Evolutionary conservation across 1,140 invertebrate species (phyloP).

Genomic region (Brachionus koreanus): DNA sequence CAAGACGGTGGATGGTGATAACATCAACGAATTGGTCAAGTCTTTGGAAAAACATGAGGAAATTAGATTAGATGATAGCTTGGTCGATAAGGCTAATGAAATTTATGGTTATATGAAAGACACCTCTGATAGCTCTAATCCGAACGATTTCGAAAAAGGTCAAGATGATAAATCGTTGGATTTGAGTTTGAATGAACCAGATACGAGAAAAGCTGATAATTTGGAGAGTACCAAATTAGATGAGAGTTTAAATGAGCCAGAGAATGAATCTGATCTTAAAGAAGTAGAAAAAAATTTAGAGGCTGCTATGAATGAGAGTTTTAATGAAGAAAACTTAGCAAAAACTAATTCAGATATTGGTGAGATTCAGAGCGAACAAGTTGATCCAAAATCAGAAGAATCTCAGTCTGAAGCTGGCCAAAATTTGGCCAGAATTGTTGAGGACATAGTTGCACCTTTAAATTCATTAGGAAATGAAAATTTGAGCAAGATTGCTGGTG

Average conservation of each 20-base stretch:
- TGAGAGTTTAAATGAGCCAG: background rate
- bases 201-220: slow-evolving; percentile 12
- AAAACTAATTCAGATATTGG: background rate
- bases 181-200: background rate
- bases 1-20: background rate
- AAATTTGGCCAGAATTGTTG: background rate
- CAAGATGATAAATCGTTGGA: background rate
- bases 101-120: background rate
- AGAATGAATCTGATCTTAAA: slow-evolving; percentile 11
- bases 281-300: slow-evolving; percentile 11
- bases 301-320: background rate
- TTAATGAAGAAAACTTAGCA: background rate
- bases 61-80: slow-evolving; percentile 5
- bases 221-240: background rate
- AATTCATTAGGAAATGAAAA: background rate
- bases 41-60: background rate
- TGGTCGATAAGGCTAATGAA: background rate
- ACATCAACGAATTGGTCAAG: background rate
- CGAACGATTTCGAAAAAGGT: background rate
- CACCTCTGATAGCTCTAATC: background rate
- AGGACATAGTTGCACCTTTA: background rate
- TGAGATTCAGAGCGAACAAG: background rate
- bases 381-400: background rate
- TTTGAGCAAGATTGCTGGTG: background rate
- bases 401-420: background rate